Base-by-base conservation (phyloP, 1,140 invertebrate species). In the Dendroctonus valens region DNA sequence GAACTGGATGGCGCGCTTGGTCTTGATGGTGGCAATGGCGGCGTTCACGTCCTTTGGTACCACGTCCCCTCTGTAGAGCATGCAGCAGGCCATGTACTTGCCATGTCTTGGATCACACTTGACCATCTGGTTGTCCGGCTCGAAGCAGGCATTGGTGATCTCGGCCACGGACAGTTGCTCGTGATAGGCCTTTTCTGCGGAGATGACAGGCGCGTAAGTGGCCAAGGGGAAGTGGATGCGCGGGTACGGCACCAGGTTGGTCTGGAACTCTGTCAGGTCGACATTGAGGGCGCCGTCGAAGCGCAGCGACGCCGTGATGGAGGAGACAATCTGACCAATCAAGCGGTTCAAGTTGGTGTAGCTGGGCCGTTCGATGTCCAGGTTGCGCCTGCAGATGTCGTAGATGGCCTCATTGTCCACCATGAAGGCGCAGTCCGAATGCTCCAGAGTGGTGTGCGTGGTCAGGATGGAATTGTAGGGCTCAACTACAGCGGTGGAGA, bases 211-310 rank as follows among this genome's bases (percentile, higher is more conserved):
- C 2, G 91, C 89, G 74, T 92, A 94, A 12, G 87, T 85, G 7
- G 84, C 88, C 54, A 91, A 76, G 4, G 89, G 89, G 76, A 88
- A 89, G 73, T 89, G 87, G 64, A 89, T 89, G 51, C 87, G 75
- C 5, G 87, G 87, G 74, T 88, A 89, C 0, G 87, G 87, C 9
- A 89, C 87, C 51, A 89, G 78, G 77, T 86, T 86, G 0, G 84
- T 86, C 79, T 90, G 90, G 81, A 93, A 93, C 79, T 93, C 91
- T 0, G 87, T 91, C 60, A 93, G 80, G 78, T 93, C 91, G 46
- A 90, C 89, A 71, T 90, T 92, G 8, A 91, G 78, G 5, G 89
- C 86, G 48, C 89, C 89, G 72, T 91, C 87, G 77, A 93, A 92
- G 38, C 91, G 80, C 9, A 91, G 76, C 8, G 89, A 90, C 5